Evolutionary conservation across 23 tunicate genomes (phyloP), one percentile per base, ranked within the genome.

Genomic region (Trididemnum miniatum): DNA sequence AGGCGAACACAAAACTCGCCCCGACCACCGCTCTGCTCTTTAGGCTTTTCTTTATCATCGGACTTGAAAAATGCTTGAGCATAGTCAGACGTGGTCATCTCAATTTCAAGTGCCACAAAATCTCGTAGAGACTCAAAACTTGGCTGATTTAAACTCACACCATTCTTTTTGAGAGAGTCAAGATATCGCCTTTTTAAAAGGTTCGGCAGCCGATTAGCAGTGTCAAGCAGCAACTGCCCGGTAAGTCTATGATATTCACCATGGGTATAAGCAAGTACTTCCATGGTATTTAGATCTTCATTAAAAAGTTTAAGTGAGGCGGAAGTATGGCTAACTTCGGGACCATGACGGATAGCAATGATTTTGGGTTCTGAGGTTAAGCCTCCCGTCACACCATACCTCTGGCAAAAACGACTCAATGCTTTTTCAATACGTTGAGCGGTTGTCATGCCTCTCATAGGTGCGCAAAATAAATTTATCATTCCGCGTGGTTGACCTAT

Each of bases 131-230:
- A 62, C 25, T 62, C 67, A n/a, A 62, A 62, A 20, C 67, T 26
- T 62, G 67, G 67, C 5, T 18, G 26, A 26, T 62, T 62, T 26
- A 3, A 3, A n/a, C n/a, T 24, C n/a, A 62, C 15, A 20, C 26
- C 5, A 18, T 4, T 3, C 29, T 62, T 62, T 12, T 62, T 24
- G 26, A 62, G 67, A n/a, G 15, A 62, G 29, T 62, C 67, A 22
- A 62, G n/a, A n/a, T 62, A 62, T 3, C 29, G 26, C 4, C 67
- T 22, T 24, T 62, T 62, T 12, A 24, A n/a, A 18, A 12, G 5
- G n/a, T n/a, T 62, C 67, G 29, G 67, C 29, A 62, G n/a, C 5
- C 67, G 26, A 62, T 62, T 62, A 62, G 67, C 67, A 4, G 67
- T n/a, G 29, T 62, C 67, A 24, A 62, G 9, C 15, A 44, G n/a